A percentile compares a stretch with the other conserved stretches of the same genome.
Conservation (phyloP, 2,888 invertebrate genomes). For the Cybosia mesomella region DNA sequence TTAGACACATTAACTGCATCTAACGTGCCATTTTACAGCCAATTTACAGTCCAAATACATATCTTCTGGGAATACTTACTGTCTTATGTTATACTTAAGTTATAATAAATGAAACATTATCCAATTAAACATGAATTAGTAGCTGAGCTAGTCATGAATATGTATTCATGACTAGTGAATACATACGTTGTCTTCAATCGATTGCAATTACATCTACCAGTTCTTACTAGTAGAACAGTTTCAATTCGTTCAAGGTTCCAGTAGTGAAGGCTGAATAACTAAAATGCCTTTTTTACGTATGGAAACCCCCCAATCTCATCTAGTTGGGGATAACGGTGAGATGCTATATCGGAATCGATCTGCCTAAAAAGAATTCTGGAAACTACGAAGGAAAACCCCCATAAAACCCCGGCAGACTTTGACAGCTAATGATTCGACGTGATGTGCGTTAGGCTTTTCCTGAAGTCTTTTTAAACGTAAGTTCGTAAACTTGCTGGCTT, state of each 20-base stretch:
- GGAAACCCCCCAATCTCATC: background rate
- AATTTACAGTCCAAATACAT: background rate
- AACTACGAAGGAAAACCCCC: too few species aligned
- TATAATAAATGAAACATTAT: background rate
- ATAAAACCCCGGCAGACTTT: background rate
- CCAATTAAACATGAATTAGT: background rate
- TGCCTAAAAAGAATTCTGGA: background rate
- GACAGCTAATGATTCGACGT: background rate
- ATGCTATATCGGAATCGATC: background rate
- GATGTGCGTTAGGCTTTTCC: background rate
- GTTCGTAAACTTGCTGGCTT: too few species aligned
- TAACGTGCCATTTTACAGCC: background rate
- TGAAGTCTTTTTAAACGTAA: background rate
- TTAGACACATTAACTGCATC: background rate
- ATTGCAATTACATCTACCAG: constrained; percentile 3
- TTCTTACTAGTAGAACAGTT: background rate
- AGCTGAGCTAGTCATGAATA: background rate
- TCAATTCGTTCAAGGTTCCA: constrained; percentile 1
- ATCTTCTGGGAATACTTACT: background rate
- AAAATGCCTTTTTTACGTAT: background rate
- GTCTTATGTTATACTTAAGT: background rate
- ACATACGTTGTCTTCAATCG: constrained; percentile 5
- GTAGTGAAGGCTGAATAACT: background rate
- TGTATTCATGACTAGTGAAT: background rate
- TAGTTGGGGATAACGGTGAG: background rate